Percentiles rank a stretch among this genome's conserved stretches.
These are phyloP conservation scores for Hanleya hanleyi DNA, from an alignment of 2,888 invertebrate species.

Conservation along the genomic window DNA sequence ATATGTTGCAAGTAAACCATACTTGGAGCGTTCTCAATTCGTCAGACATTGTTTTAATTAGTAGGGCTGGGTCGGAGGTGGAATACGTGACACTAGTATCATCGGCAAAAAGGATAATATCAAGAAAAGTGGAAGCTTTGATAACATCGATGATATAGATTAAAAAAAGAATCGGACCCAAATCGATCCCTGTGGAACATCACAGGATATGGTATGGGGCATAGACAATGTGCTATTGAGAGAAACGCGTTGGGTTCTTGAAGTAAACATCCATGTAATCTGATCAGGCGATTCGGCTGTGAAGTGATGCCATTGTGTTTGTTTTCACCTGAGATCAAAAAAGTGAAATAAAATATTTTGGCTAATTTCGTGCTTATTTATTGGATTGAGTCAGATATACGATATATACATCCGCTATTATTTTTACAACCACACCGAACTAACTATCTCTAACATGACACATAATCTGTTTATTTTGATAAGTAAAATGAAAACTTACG, in stretches of 20 bases:
- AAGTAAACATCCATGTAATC: background rate
- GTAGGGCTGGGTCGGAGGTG: background rate
- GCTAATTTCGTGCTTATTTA: too few relatives aligned
- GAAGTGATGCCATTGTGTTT: too few relatives aligned
- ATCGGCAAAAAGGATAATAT: background rate
- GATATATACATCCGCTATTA: too few relatives aligned
- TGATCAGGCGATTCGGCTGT: too few relatives aligned
- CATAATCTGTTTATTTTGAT: too few relatives aligned
- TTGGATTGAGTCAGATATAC: too few relatives aligned
- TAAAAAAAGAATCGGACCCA: background rate
- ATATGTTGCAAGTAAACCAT: background rate
- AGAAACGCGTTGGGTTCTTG: background rate
- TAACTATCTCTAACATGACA: too few relatives aligned
- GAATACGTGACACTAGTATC: background rate
- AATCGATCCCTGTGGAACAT: background rate
- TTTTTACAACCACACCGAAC: too few relatives aligned
- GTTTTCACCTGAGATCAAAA: too few relatives aligned
- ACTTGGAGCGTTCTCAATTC: background rate
- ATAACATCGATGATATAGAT: background rate
- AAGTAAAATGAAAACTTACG: too few relatives aligned
- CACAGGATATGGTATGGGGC: background rate
- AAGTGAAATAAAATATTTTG: too few relatives aligned
- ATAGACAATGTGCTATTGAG: background rate
- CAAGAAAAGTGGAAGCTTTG: background rate
- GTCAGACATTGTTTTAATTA: background rate